Base-by-base conservation (phyloP, 2,113 vertebrate genomes). In the Cricetomys ansorgei region DNA sequence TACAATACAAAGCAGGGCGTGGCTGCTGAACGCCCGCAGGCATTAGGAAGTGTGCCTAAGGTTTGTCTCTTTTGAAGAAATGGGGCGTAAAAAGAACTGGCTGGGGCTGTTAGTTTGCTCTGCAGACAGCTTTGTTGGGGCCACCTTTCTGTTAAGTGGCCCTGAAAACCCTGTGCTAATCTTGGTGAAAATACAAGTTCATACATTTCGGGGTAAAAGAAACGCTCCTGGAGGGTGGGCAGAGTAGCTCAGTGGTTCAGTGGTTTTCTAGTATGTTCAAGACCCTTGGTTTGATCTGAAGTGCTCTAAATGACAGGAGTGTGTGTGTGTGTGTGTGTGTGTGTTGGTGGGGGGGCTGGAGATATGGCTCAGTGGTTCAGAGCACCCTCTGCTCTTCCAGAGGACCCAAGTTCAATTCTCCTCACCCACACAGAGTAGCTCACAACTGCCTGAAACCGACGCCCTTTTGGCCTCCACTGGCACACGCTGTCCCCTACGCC, bases 51-150 rank as follows among this genome's bases (percentile, higher is more conserved):
- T n/a, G 34, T 65, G 57, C 34, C 55, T 75, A 43, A 55, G 43
- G 7, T 75, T 62, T 75, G 70, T 76, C n/a, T 88, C 40, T 34
- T 64, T 1, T 69, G 92, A 93, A 95, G 79, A 97, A 69, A 76
- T 12, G 23, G 43, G 43, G 59, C 40, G 0, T 65, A 37, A 93
- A 37, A 40, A 81, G 83, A 69, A 57, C 43, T 50, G 55, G 43
- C 75, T 37, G 65, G 62, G 37, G 55, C 23, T 77, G 40, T 57
- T 55, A 27, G 45, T 93, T 76, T 89, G 34, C 53, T 70, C 55
- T 69, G 79, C 89, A 93, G 53, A 67, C 4, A 53, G 50, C 59
- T 97, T 57, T 93, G 62, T 50, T 93, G 17, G 83, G 25, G 8
- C 55, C 25, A 79, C 37, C 13, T 59, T 67, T 75, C 16, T n/a